Evolutionary conservation across 2,797 vertebrate genomes (phyloP), one percentile per base, ranked within the genome.

Genomic region (Characodon lateralis): DNA sequence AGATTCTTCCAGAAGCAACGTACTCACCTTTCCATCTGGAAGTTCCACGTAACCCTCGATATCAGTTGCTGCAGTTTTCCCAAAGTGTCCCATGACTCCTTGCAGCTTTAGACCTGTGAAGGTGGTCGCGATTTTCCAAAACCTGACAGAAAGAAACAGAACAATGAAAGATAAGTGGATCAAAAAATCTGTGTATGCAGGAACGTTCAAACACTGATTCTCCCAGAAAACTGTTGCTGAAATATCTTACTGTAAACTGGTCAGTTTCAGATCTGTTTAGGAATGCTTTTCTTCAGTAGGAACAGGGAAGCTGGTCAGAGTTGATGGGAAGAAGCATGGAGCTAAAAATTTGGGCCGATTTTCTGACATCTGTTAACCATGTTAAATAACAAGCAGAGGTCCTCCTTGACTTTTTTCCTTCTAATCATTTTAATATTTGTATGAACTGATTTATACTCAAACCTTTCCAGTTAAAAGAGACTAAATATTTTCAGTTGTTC

Each of bases 41-140:
- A 99, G 94, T 73, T 97, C 96, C 70, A 97, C 92, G 50, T 96
- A 98, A 77, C 97, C 95, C 73, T 96, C 91, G 63, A 99, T 96
- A 85, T 99, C 97, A 0, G 95, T 97, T 3, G 95, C 86, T 1
- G 95, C 61, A 14, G 96, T 98, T 92, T 96, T 97, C 46, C 97
- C 98, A 95, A 98, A 99, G 84, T 96, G 95, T 81, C 98, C 97
- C 55, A 98, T 90, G 56, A 92, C 83, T 59, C 98, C 97, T 91
- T 98, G 96, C 80, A 99, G 84, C 91, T 98, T 99, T 39, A 97
- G 95, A 26, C 97, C 96, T 3, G 97, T 99, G 85, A 98, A 97
- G 0, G 97, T 97, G 66, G 87, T 89, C 20, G 95, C 95, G 95
- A 98, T 97, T 93, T 96, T 97, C 98, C 98, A 99, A 93, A 99